Conservation (phyloP, 2,797 vertebrate genomes). For the Hybognathus amarus region DNA sequence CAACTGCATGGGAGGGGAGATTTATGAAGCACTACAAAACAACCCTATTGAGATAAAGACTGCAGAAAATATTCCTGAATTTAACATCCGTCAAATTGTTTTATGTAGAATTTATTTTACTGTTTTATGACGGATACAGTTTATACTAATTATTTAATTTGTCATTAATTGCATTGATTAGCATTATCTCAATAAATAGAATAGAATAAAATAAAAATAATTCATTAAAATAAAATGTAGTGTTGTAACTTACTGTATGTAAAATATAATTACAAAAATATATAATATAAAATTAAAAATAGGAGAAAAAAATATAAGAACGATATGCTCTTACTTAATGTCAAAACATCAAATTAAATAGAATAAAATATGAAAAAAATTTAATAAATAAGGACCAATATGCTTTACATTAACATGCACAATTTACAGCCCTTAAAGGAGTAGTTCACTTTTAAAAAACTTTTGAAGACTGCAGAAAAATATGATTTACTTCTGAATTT, state of each 20-base stretch:
- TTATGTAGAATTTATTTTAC: background rate
- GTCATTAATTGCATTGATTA: no score
- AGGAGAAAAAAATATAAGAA: background rate
- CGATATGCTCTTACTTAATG: background rate
- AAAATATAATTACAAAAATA: background rate
- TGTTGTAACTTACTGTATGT: background rate
- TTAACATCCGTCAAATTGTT: background rate
- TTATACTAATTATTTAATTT: background rate
- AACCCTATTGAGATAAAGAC: background rate
- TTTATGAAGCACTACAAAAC: conserved; percentile 8
- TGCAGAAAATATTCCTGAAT: background rate
- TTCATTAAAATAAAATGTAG: background rate
- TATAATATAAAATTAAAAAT: no score
- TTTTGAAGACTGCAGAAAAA: no score
- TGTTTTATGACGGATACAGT: background rate
- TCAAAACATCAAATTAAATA: no score
- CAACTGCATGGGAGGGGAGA: conserved; percentile 47
- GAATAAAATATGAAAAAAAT: no score
- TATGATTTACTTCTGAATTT: background rate
- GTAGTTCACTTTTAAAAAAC: no score
- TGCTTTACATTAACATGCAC: no score
- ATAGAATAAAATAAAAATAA: background rate
- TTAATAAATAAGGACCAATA: no score
- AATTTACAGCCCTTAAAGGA: no score
- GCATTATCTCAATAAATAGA: background rate